These are phyloP conservation scores for Lagopus muta DNA, from an alignment of 2,113 vertebrate genomes.

Conservation along the genomic window DNA sequence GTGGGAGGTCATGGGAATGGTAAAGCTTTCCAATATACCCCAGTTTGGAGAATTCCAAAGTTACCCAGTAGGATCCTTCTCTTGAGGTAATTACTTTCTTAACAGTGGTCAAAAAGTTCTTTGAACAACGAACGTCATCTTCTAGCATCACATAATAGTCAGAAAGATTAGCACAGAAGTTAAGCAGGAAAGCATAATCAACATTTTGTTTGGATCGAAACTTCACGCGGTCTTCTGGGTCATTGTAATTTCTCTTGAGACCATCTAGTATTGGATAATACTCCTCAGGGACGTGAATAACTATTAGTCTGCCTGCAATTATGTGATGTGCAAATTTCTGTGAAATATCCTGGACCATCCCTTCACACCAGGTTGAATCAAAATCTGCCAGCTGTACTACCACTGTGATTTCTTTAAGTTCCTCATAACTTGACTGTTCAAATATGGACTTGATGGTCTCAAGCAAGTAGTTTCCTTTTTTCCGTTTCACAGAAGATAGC, in stretches of 20 bases:
- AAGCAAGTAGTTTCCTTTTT: conserved; percentile 94
- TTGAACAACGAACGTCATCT: conserved; percentile 94
- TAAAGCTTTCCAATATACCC: conserved; percentile 99
- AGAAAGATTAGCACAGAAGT: conserved; percentile 98
- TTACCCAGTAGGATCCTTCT: conserved; percentile 97
- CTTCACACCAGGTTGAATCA: conserved; percentile 92
- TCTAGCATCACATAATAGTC: conserved; percentile 98
- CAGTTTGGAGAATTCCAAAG: conserved; percentile 97
- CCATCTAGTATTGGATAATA: conserved; percentile 93
- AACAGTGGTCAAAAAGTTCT: conserved; percentile 94
- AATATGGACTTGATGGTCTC: conserved; percentile 97
- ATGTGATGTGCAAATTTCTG: conserved; percentile 97
- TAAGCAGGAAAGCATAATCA: conserved; percentile 90
- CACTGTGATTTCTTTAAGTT: conserved; percentile 94
- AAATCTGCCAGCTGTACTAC: conserved; percentile 96
- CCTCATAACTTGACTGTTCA: conserved; percentile 97
- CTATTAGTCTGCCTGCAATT: conserved; percentile 92
- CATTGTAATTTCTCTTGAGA: conserved; percentile 98
- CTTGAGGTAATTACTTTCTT: conserved; percentile 96
- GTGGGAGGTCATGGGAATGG: conserved; percentile 87
- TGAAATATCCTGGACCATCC: conserved; percentile 92
- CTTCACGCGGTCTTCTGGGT: conserved; percentile 93
- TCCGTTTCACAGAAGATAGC: conserved; percentile 93
- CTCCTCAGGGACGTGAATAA: conserved; percentile 95
- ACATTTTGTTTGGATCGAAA: conserved; percentile 99